Evolutionary conservation across 2,113 vertebrate genomes (phyloP), one percentile per base, ranked within the genome.

Genomic region (Grammomys dolichurus): DNA sequence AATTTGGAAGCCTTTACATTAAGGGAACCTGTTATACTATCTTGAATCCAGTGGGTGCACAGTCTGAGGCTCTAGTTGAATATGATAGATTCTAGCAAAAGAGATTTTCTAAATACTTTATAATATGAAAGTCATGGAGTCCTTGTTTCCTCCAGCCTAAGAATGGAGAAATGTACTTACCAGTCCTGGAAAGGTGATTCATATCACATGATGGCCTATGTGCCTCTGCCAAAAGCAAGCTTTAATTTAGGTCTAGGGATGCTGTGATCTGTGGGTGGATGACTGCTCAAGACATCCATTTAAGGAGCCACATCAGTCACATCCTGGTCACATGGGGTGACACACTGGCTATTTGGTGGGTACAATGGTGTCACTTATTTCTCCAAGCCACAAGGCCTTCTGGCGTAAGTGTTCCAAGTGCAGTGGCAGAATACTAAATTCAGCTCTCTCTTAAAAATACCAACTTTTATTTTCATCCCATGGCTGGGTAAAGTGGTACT

Each of bases 401-500:
- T 84, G 70, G 92, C 96, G 82, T 82, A 87, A 94, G 65, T 67
- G 70, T 89, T 43, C 63, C 28, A 87, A 93, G 73, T 60, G 14
- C 70, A 85, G 63, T 85, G 93, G 87, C 90, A 91, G 89, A 96
- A 67, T 90, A 90, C 93, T 92, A 93, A 95, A 93, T 90, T 88
- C 56, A 85, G 67, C 84, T 90, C 70, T 73, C 12, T 88, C 80
- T 96, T 48, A 73, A 77, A 96, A 96, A 96, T 91, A 33, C 87
- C 80, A 5, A 11, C 56, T 90, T 96, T 93, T 94, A 95, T 94
- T 92, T 97, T 96, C 89, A 92, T 90, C 63, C 40, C 94, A 33
- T 82, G 89, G 81, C 87, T 89, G 73, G 58, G 90, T 95, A 77
- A 96, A 94, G 77, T 86, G 16, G 72, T 69, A 91, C 65, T 84